Evolutionary conservation across 1,140 invertebrate species (phyloP), one percentile per base, ranked within the genome.

Genomic region (Drosophila virilis): DNA sequence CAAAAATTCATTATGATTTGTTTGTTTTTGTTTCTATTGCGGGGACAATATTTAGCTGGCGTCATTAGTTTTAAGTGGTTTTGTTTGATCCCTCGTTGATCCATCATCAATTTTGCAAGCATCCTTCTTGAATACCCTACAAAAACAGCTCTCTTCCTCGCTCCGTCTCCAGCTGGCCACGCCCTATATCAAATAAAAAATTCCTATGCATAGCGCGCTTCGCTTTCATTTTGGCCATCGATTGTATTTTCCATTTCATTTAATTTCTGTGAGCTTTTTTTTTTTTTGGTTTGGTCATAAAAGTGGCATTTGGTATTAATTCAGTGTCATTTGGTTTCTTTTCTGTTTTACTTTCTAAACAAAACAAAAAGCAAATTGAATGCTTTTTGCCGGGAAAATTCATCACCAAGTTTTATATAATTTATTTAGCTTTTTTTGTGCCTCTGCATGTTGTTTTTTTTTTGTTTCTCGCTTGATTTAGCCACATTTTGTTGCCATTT

Each of bases 211-310:
- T 62, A 55, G 38, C 65, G 61, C 46, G 60, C 33, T 51, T 74
- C 57, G 55, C 82, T 86, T 81, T 86, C 82, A 45, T 74, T 77
- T 69, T 42, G 50, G 52, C n/a, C 51, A 78, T 86, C 82, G 75
- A 78, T 75, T 77, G 70, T 66, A 43, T 78, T 78, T 78, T 76
- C 61, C 69, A 88, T 86, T 86, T 88, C 76, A 68, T 83, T 88
- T 46, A 76, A 82, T 88, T 78, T 66, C 73, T 78, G 64, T 65
- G 10, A 46, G 22, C 46, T 74, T 35, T n/a, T 15, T 37, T 42
- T 43, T 57, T 45, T 64, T 62, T 54, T 58, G 40, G 62, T 51
- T 69, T 76, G 61, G 10, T 42, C 70, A 64, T 79, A 59, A 74
- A 78, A 78, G 46, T 65, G 58, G 60, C 80, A 71, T 80, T 80